Evolutionary conservation across 2,113 vertebrate species (phyloP), one percentile per base, ranked within the genome.

Genomic region (Cephalophus harveyi): DNA sequence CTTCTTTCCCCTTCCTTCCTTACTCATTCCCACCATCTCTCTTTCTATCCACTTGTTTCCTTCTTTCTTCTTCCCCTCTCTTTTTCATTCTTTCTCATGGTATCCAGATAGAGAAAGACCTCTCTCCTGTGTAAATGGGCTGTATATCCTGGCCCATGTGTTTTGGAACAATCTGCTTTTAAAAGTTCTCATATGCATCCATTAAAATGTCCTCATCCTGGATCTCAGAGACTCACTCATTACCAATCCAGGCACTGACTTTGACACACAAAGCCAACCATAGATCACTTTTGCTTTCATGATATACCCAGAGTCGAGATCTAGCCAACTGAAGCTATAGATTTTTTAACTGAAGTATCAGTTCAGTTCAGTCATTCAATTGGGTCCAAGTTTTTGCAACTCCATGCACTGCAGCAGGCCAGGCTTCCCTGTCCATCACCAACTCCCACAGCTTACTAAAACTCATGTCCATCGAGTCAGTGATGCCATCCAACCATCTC

Each of bases 321-420:
- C 6, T 28, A 60, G 30, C 4, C 21, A 48, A 71, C 30, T 36
- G 40, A 59, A 7, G 23, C 23, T 71, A 33, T 85, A 0, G 2
- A 36, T 57, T 10, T 71, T 13, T 57, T 93, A 78, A 48, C 28
- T 30, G 76, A 30, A 79, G 27, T 48, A 48, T 71, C n/a, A 36
- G n/a, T 36, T 71, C 17, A 21, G 17, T 36, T 71, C n/a, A 71
- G 4, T 36, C 0, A 0, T 11, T 71, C n/a, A 71, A 0, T 1
- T 23, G n/a, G 4, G 67, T 6, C 19, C 67, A 71, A 36, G 9
- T 23, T 5, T 67, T 36, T 36, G 67, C 1, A 5, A 23, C n/a
- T 4, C 17, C n/a, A 71, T 23, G n/a, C 9, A 71, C 19, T 71
- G n/a, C 64, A 36, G 64, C 5, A 43, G 0, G 2, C 36, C 71